A percentile compares a stretch with the other conserved stretches of the same genome.
These are phyloP conservation scores for Macropodus opercularis DNA, from an alignment of 2,797 vertebrate species.

Conservation along the genomic window DNA sequence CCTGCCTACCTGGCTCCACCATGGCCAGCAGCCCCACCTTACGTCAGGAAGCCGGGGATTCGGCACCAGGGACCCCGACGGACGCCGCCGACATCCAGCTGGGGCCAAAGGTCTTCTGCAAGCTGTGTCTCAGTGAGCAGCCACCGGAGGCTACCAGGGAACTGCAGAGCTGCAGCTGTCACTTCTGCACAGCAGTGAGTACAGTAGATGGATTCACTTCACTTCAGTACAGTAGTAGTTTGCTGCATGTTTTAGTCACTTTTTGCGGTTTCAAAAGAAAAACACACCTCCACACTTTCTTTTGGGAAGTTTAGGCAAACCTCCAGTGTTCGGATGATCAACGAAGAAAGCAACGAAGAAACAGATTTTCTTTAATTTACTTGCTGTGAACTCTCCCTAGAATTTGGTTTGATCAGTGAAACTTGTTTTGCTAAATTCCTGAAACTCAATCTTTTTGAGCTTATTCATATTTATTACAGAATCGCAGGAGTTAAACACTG, in stretches of 20 bases:
- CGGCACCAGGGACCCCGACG: not conserved
- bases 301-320: conserved; percentile 49
- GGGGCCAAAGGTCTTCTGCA: conserved; percentile 82
- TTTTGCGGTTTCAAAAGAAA: conserved; percentile 3
- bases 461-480: conserved; percentile 9
- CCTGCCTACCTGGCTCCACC: conserved; percentile 1
- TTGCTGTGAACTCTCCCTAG: conserved; percentile 3
- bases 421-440: not conserved
- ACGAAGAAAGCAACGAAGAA: conserved; percentile 16
- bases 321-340: conserved; percentile 20
- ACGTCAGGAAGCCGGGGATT: conserved; percentile 17
- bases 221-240: too few relatives aligned
- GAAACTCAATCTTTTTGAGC: conserved; percentile 4
- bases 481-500: not conserved
- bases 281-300: conserved; percentile 30
- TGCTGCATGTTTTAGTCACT: conserved; percentile 25
- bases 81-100: not conserved
- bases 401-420: conserved; percentile 7
- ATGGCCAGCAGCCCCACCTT: conserved; percentile 65
- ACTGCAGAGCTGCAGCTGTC: conserved; percentile 89
- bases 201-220: too few relatives aligned
- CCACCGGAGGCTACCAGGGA: conserved; percentile 83
- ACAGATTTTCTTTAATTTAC: conserved; percentile 9
- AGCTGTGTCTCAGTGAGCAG: conserved; percentile 91
- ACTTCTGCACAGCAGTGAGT: conserved; percentile 90